Conservation (phyloP, 2,113 vertebrate genomes). For the Circaetus cinerascens region DNA sequence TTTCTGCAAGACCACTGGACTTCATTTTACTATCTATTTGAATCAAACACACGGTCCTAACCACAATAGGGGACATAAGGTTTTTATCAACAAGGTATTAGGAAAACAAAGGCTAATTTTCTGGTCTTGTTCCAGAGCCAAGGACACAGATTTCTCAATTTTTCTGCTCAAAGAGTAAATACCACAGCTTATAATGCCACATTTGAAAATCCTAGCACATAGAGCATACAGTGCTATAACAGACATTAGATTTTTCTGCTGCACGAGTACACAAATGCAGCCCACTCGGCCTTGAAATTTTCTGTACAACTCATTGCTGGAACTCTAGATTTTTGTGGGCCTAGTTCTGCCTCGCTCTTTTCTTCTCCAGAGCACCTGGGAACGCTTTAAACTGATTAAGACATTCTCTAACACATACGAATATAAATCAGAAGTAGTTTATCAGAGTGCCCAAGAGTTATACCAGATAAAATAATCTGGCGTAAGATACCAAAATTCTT, state of each 20-base stretch:
- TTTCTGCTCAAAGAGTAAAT: background rate
- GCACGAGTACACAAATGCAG: background rate
- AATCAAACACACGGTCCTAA: background rate
- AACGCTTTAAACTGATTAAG: background rate
- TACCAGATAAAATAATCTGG: background rate
- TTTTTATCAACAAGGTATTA: background rate
- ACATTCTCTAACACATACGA: background rate
- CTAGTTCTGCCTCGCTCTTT: background rate
- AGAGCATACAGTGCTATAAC: background rate
- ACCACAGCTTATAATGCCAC: background rate
- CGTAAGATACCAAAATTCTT: background rate
- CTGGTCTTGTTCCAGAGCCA: background rate
- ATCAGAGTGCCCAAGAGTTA: background rate
- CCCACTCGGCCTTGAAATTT: background rate
- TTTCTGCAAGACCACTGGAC: background rate
- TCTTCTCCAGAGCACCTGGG: background rate
- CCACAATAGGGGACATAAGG: background rate
- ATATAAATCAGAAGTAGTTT: background rate
- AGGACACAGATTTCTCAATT: background rate
- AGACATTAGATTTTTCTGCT: background rate
- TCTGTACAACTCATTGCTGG: background rate
- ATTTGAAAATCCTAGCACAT: background rate
- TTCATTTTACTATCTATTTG: background rate
- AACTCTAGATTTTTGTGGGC: background rate
- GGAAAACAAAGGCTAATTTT: background rate